Evolutionary conservation across 1,140 invertebrate genomes (phyloP).

Genomic region (Ostrea edulis): DNA sequence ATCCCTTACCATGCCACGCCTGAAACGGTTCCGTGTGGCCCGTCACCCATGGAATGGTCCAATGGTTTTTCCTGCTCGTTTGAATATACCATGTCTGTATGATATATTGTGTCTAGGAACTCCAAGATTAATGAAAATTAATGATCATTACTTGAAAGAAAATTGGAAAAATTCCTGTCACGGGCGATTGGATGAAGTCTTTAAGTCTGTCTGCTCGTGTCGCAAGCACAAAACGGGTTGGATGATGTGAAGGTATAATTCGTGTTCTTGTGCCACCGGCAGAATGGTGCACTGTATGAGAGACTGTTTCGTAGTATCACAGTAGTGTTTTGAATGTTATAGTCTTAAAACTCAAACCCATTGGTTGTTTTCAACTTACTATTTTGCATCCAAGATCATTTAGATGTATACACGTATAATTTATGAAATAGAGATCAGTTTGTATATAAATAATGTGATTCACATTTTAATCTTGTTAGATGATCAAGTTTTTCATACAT

Average conservation of each 20-base stretch:
- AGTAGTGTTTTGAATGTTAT: background rate
- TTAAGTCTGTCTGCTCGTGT: constrained; percentile 74
- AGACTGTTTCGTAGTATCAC: background rate
- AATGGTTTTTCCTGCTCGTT: constrained; percentile 63
- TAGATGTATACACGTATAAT: too few relatives aligned
- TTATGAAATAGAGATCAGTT: background rate
- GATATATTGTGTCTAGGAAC: constrained; percentile 68
- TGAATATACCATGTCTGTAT: constrained; percentile 72
- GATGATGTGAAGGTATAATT: constrained; percentile 63
- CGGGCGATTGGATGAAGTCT: constrained; percentile 67
- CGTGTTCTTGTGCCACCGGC: background rate
- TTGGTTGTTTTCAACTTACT: background rate
- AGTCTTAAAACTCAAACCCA: background rate
- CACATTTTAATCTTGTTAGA: background rate
- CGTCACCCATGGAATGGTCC: constrained; percentile 74
- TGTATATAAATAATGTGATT: background rate
- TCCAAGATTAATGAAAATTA: constrained; percentile 68
- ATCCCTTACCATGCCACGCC: constrained; percentile 67
- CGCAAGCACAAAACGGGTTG: constrained; percentile 70
- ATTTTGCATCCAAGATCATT: background rate
- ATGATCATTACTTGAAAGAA: constrained; percentile 71
- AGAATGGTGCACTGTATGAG: background rate
- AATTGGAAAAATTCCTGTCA: constrained; percentile 67
- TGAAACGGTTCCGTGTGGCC: constrained; percentile 68
- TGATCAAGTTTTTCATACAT: background rate